These are phyloP conservation scores for Serripes groenlandicus DNA, from an alignment of 2,888 invertebrate species.

Conservation along the genomic window DNA sequence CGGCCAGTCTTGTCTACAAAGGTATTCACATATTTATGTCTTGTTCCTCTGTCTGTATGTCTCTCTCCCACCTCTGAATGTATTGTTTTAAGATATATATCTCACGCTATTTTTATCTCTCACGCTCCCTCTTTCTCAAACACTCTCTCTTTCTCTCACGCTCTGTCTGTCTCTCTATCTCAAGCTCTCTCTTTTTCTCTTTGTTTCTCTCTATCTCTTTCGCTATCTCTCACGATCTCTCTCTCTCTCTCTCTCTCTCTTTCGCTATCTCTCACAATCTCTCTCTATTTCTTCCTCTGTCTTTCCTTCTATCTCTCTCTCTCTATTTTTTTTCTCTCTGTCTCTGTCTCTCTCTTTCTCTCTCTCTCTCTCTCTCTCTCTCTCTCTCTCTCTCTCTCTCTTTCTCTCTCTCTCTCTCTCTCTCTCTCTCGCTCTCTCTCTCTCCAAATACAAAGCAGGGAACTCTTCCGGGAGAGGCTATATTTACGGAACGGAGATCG, in stretches of 20 bases:
- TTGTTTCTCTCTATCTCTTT: too few species aligned
- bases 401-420: too few species aligned
- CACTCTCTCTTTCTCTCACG: background rate
- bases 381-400: too few species aligned
- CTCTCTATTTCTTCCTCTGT: too few species aligned
- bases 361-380: too few species aligned
- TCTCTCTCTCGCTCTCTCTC: slow-evolving; percentile 33
- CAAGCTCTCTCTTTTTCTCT: too few species aligned
- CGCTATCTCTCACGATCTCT: too few species aligned
- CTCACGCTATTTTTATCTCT: background rate
- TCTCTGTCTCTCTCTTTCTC: too few species aligned
- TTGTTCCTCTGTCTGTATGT: too few species aligned
- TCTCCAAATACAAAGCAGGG: slow-evolving; percentile 31
- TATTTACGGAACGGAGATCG: background rate
- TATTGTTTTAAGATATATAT: background rate
- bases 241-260: too few species aligned
- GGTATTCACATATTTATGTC: background rate
- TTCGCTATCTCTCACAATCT: too few species aligned
- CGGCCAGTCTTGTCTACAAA: background rate
- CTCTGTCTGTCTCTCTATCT: background rate
- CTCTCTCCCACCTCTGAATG: background rate
- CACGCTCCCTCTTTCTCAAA: background rate
- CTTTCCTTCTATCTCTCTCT: background rate
- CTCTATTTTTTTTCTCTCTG: background rate
- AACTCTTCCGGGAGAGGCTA: background rate